Evolutionary conservation across 2,797 vertebrate genomes (phyloP).

Genomic region (Lepidocolaptes lacrymiger): DNA sequence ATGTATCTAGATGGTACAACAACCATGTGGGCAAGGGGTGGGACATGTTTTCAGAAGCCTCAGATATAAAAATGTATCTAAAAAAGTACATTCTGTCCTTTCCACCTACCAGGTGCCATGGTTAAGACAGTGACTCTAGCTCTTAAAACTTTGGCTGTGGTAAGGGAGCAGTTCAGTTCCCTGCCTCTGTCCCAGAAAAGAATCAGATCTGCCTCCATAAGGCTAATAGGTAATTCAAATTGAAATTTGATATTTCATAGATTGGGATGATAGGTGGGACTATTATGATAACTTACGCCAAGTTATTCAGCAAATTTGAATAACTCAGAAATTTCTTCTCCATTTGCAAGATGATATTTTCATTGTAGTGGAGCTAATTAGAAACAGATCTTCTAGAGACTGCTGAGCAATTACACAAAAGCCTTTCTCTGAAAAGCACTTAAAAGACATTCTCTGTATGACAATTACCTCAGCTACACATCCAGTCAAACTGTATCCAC

Average conservation of each 20-base stretch:
- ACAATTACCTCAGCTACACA: not conserved
- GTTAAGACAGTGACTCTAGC: rapidly evolving
- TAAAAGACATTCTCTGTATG: not conserved
- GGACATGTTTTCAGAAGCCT: not conserved
- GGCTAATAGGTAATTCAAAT: not conserved
- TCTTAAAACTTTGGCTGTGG: not conserved
- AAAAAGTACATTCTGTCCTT: not conserved
- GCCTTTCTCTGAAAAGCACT: not conserved
- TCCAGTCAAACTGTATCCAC: not conserved
- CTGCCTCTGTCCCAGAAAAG: not conserved
- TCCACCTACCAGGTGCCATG: not conserved
- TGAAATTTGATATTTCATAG: not conserved
- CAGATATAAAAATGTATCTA: not conserved
- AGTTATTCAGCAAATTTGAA: not conserved
- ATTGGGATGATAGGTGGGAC: not conserved
- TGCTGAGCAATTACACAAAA: not conserved
- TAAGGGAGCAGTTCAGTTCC: not conserved
- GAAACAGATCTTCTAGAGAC: not conserved
- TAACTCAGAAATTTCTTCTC: not conserved
- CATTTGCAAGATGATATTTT: not conserved
- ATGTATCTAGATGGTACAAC: not conserved
- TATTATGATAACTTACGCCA: not conserved
- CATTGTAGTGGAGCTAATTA: not conserved
- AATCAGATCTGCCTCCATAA: not conserved
- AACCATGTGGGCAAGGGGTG: not conserved